Base-by-base conservation (phyloP, 2,888 invertebrate species). In the Drosophila cracens region DNA sequence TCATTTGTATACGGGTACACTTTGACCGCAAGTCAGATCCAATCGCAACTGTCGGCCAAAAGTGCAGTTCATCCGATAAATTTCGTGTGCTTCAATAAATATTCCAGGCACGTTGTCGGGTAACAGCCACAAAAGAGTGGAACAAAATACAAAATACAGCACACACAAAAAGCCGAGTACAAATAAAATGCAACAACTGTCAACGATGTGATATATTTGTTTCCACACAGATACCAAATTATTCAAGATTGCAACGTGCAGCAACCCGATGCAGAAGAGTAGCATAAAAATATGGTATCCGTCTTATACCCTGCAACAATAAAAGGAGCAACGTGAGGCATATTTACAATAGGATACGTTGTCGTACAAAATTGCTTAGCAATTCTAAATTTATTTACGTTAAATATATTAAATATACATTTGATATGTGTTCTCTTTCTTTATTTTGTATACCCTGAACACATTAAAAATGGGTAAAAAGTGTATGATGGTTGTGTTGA, bases 91-190 rank as follows among this genome's bases (percentile, higher is more conserved):
- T 52, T n/a, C n/a, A 54, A 67, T 70, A 59, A 67, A 59, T 67
- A 81, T 78, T 70, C 71, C 53, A 48, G 61, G 38, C 76, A 83
- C 84, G 68, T 64, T 64, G 36, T 48, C 34, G 31, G 53, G 43
- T 40, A 33, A 31, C 36, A 51, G 34, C 54, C 10, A 40, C 16
- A 54, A 21, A 54, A 54, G 18, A 25, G 21, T 65, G 18, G 40
- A 51, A 56, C 5, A 33, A 33, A 11, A 31, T 31, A 31, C 31
- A 51, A 36, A 46, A 18, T 16, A 16, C 25, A 18, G 7, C 33
- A n/a, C n/a, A 56, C 46, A 61, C n/a, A 43, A 29, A 40, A 40
- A 21, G 21, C 21, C 54, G 46, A 53, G 43, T 57, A 58, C 21
- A 31, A 25, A 36, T 46, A 71, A 33, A 48, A n/a, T 18, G 27